These are phyloP conservation scores for Engystomops pustulosus DNA, from an alignment of 2,113 vertebrate species.

Conservation along the genomic window DNA sequence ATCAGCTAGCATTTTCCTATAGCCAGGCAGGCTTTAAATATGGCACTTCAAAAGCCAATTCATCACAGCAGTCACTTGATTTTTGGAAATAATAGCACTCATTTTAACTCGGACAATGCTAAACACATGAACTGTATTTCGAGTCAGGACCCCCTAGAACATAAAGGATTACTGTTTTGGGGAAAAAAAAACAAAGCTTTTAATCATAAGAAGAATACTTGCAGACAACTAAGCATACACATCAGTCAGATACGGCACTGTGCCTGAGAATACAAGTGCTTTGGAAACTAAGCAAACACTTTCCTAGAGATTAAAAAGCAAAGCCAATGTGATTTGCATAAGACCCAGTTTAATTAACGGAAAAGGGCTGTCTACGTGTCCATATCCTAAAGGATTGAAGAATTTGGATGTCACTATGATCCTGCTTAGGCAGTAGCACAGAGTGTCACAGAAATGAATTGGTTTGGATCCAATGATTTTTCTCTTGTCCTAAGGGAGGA, in stretches of 20 bases:
- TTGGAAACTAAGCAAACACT: conserved; percentile 42
- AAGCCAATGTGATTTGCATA: conserved; percentile 51
- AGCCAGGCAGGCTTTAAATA: background rate
- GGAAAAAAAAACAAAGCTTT: background rate
- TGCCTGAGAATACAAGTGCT: conserved; percentile 36
- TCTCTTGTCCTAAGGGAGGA: conserved; percentile 41
- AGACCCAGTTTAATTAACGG: conserved; percentile 54
- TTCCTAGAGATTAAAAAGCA: conserved; percentile 52
- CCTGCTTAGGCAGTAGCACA: conserved; percentile 50
- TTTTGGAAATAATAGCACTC: background rate
- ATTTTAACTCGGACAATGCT: background rate
- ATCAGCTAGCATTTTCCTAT: background rate
- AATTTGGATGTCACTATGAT: conserved; percentile 55
- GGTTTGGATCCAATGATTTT: conserved; percentile 31
- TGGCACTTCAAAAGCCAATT: background rate
- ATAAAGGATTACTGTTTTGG: background rate
- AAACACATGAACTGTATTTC: background rate
- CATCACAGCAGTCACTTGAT: background rate
- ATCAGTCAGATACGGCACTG: conserved; percentile 20
- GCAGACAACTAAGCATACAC: background rate
- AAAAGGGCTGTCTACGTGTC: conserved; percentile 41
- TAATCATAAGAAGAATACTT: background rate
- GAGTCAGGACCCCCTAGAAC: background rate
- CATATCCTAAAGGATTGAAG: conserved; percentile 44
- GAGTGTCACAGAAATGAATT: conserved; percentile 41